phyloP scores from a whole-genome alignment of 1,140 invertebrate genomes.

The Pemphigus obesinymphae region DNA sequence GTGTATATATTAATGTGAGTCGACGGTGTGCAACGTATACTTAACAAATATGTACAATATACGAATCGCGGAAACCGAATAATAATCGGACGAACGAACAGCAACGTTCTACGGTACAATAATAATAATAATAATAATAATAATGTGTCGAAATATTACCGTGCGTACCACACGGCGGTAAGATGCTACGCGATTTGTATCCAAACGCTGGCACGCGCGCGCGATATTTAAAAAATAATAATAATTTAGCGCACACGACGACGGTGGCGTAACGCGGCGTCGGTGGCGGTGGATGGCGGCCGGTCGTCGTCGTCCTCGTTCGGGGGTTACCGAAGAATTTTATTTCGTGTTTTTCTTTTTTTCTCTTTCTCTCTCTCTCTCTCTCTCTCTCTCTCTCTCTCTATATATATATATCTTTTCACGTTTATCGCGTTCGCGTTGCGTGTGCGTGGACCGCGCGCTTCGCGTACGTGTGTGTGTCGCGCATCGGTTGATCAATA shows the following conservation, averaged over 20 bases:
- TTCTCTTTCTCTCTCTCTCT: not conserved
- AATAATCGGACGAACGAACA: too few species aligned
- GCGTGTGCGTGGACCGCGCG: not conserved
- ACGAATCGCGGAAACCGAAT: too few species aligned
- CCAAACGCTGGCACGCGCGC: not conserved
- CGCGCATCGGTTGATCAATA: conserved; percentile 36
- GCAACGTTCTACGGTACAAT: too few species aligned
- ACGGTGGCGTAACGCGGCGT: not conserved
- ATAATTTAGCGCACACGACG: not conserved
- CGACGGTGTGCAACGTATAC: too few species aligned
- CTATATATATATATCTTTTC: too few species aligned
- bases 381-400: too few species aligned
- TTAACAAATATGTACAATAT: too few species aligned
- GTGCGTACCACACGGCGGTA: too few species aligned
- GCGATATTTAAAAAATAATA: not conserved
- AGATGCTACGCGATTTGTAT: not conserved
- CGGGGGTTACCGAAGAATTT: conserved; percentile 14
- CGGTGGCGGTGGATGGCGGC: not conserved
- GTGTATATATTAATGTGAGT: too few species aligned
- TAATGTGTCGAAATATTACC: not conserved
- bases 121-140: not conserved
- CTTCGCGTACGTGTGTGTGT: not conserved
- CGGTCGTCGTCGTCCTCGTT: not conserved
- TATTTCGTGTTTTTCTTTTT: not conserved
- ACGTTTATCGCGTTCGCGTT: not conserved